Evolutionary conservation across 1,140 invertebrate species (phyloP).

Genomic region (Diorhabda sublineata): DNA sequence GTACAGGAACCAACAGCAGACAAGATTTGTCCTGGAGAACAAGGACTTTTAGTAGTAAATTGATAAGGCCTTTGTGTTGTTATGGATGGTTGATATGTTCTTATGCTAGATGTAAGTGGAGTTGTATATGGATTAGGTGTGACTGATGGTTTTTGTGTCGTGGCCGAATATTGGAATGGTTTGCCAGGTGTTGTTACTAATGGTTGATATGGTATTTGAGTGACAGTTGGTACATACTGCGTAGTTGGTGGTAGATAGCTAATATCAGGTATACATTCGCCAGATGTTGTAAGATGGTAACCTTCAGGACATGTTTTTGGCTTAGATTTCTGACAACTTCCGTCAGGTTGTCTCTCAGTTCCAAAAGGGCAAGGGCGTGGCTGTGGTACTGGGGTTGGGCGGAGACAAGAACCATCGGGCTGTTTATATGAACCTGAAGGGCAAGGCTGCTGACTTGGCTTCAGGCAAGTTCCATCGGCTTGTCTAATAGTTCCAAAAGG

Average conservation of each 20-base stretch:
- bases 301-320: constrained; percentile 15
- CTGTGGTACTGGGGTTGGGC: constrained; percentile 10
- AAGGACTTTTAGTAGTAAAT: constrained; percentile 6
- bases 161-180: constrained; percentile 9
- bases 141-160: constrained; percentile 18
- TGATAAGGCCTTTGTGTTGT: constrained; percentile 14
- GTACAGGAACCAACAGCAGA: constrained; percentile 8
- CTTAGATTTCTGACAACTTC: background rate
- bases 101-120: background rate
- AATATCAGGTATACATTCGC: constrained; percentile 3
- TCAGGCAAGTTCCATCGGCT: constrained; percentile 9
- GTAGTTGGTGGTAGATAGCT: constrained; percentile 14
- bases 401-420: constrained; percentile 18
- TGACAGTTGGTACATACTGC: constrained; percentile 19
- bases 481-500: background rate
- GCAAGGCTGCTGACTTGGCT: background rate
- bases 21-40: constrained; percentile 11
- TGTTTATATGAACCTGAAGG: background rate
- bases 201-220: constrained; percentile 20
- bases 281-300: constrained; percentile 1
- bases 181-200: constrained; percentile 16
- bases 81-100: constrained; percentile 16
- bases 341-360: constrained; percentile 4
- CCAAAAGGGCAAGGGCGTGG: constrained; percentile 6
- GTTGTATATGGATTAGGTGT: constrained; percentile 8